A percentile compares a stretch with the other conserved stretches of the same genome.
phyloP scores from a whole-genome alignment of 1,140 invertebrate genomes.

The Sitobion miscanthi region DNA sequence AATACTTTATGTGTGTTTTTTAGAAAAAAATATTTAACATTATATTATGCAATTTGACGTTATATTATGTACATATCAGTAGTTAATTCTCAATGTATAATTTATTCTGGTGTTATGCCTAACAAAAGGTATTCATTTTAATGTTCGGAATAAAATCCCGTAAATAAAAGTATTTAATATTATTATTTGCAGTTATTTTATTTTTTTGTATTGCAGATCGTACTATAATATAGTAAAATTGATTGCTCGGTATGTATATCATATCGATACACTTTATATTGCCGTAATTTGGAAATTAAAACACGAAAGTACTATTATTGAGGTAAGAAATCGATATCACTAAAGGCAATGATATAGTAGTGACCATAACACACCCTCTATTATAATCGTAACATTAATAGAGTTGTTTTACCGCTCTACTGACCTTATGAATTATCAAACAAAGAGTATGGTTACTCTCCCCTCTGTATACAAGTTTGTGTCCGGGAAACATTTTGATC shows the following conservation, averaged over 20 bases:
- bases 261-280: not conserved
- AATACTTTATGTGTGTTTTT: not conserved
- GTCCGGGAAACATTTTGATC: not conserved
- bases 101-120: not conserved
- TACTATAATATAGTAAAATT: not conserved
- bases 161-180: not conserved
- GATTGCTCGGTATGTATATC: not conserved
- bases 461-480: not conserved
- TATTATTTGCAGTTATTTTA: not conserved
- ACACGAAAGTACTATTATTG: not conserved
- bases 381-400: not conserved
- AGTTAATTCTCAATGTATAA: not conserved
- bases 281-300: not conserved
- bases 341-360: not conserved
- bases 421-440: not conserved
- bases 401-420: not conserved
- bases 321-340: not conserved
- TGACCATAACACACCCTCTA: not conserved
- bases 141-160: not conserved
- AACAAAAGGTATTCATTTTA: not conserved
- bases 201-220: not conserved
- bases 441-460: not conserved
- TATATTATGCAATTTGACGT: not conserved
- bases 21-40: not conserved
- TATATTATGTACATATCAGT: not conserved